Evolutionary conservation across 30 jellyfish, hydroid and myxozoan species (phyloP).

Genomic region (Chrysaora quinquecirrha): DNA sequence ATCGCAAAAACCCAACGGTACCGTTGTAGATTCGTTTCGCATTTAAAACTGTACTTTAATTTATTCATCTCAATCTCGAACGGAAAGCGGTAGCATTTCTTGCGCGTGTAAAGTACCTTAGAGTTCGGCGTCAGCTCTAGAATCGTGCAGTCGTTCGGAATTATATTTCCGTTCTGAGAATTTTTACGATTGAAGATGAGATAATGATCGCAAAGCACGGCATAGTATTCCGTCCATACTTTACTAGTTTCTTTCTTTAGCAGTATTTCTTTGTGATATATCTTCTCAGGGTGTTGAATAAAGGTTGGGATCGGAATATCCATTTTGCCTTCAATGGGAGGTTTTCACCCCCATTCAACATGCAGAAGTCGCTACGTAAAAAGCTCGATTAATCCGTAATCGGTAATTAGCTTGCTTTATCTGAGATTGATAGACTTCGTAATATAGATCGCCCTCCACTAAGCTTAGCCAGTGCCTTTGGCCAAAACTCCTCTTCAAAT

Average conservation of each 20-base stretch:
- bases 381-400: no score
- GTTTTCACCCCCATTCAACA: neutral
- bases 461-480: no score
- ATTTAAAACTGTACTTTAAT: conserved; percentile 70
- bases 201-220: conserved; percentile 61
- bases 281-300: conserved; percentile 48
- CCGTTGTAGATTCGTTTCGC: conserved; percentile 97
- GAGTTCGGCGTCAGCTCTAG: conserved; percentile 74
- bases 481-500: no score
- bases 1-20: conserved; percentile 95
- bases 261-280: conserved; percentile 78
- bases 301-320: conserved; percentile 63
- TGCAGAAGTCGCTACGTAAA: no score
- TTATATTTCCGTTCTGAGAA: conserved; percentile 51
- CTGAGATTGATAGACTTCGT: no score
- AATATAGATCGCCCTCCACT: no score
- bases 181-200: conserved; percentile 77
- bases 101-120: conserved; percentile 68
- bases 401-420: no score
- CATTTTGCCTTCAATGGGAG: no score
- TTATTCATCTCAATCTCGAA: conserved; percentile 78
- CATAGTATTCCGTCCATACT: conserved; percentile 94
- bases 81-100: conserved; percentile 96
- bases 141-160: conserved; percentile 79
- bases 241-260: conserved; percentile 86